phyloP scores from a whole-genome alignment of 2,888 invertebrate species.

The Tipula lateralis region DNA sequence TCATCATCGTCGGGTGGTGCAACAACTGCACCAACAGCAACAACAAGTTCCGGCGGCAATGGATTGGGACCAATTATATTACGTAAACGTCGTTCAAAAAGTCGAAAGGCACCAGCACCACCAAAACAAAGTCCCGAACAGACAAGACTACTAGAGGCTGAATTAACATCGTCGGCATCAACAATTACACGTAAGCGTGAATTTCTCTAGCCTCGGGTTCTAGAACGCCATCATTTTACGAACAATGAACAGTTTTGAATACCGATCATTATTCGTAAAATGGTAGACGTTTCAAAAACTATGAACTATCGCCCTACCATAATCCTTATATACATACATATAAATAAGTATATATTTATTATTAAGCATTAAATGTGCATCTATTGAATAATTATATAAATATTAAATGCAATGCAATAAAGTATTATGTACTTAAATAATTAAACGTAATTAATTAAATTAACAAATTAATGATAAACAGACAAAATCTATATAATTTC shows the following conservation, averaged over 20 bases:
- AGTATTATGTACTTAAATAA: conserved; percentile 1
- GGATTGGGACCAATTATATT: conserved; percentile 51
- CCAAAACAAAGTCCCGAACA: conserved; percentile 47
- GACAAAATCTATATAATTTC: neutral
- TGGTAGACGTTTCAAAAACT: neutral
- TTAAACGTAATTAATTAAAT: neutral
- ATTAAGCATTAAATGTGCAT: neutral
- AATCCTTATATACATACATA: neutral
- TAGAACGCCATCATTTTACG: conserved; percentile 42
- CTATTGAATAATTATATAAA: neutral
- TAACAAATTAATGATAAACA: neutral
- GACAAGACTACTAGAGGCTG: conserved; percentile 42
- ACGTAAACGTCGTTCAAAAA: conserved; percentile 58
- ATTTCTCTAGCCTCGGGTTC: conserved; percentile 50
- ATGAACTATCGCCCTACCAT: neutral
- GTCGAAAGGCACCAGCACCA: conserved; percentile 55
- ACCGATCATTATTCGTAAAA: neutral
- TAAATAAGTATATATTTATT: neutral
- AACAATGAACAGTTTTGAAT: conserved; percentile 24
- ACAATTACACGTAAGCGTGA: conserved; percentile 41
- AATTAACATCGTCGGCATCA: conserved; percentile 36
- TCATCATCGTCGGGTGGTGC: conserved; percentile 35
- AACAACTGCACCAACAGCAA: neutral
- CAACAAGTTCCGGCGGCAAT: conserved; percentile 44
- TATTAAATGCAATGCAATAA: conserved; percentile 19